Evolutionary conservation across 2,113 vertebrate species (phyloP).

Genomic region (Scortum barcoo): DNA sequence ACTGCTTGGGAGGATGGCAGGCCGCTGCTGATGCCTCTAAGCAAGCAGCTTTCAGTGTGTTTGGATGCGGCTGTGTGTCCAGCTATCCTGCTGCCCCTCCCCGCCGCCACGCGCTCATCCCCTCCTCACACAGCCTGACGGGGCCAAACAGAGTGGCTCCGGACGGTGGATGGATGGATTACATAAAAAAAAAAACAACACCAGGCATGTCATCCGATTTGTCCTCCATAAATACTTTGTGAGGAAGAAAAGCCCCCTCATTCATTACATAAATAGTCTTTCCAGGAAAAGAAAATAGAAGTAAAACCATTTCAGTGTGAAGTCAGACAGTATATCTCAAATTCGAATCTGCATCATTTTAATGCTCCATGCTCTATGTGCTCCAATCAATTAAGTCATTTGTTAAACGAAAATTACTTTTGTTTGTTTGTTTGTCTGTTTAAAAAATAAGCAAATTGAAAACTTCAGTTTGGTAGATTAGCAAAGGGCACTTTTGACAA

Average conservation of each 20-base stretch:
- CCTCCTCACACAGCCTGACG: not conserved
- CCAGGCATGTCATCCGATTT: conserved; percentile 33
- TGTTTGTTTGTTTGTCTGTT: not conserved
- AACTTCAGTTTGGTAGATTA: not conserved
- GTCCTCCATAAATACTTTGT: conserved; percentile 25
- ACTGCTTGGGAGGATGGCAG: conserved; percentile 63
- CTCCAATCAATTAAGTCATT: not conserved
- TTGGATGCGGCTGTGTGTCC: conserved; percentile 46
- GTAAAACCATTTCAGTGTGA: not conserved
- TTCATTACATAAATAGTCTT: conserved; percentile 2
- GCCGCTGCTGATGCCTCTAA: conserved; percentile 53
- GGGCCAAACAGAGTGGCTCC: conserved; percentile 8
- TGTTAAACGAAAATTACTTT: not conserved
- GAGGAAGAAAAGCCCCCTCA: not conserved
- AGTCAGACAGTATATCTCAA: not conserved
- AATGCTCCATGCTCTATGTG: not conserved
- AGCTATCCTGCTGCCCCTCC: conserved; percentile 9
- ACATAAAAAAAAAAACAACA: conserved; percentile 48
- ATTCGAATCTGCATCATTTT: too few species aligned
- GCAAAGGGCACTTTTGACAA: not conserved
- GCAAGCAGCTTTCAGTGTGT: conserved; percentile 65
- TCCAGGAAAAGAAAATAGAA: not conserved
- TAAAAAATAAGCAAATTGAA: not conserved
- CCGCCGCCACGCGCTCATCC: conserved; percentile 22
- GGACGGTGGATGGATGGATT: conserved; percentile 38